Evolutionary conservation across 2,888 invertebrate species (phyloP).

Genomic region (Nomada lathburiana): DNA sequence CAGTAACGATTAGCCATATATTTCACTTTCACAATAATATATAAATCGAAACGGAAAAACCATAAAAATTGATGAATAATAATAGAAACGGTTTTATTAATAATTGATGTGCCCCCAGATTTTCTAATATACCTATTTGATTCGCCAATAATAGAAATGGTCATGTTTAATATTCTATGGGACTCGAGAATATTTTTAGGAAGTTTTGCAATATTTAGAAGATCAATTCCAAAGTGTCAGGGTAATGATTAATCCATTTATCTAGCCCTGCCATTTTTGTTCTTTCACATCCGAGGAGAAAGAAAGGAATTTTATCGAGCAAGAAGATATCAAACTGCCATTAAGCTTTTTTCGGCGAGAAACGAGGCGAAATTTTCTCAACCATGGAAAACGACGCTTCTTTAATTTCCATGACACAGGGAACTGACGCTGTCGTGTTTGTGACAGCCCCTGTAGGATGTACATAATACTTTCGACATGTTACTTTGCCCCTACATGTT

Average conservation of each 20-base stretch:
- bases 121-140: too few species aligned
- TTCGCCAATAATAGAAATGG: too few species aligned
- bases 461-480: neutral
- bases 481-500: neutral
- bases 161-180: too few species aligned
- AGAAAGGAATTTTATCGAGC: neutral
- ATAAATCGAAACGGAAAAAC: too few species aligned
- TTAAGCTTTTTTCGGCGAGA: neutral
- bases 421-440: neutral
- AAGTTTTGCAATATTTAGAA: neutral
- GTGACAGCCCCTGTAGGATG: slow-evolving; percentile 1
- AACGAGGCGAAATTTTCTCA: neutral
- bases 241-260: neutral
- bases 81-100: too few species aligned
- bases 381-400: neutral
- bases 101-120: too few species aligned
- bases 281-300: neutral
- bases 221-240: neutral
- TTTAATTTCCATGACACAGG: neutral
- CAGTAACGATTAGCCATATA: too few species aligned
- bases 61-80: too few species aligned
- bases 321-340: slow-evolving; percentile 5
- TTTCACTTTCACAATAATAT: too few species aligned
- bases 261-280: neutral
- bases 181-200: too few species aligned